These are phyloP conservation scores for Automeris io DNA, from an alignment of 2,888 invertebrate genomes.

Conservation along the genomic window DNA sequence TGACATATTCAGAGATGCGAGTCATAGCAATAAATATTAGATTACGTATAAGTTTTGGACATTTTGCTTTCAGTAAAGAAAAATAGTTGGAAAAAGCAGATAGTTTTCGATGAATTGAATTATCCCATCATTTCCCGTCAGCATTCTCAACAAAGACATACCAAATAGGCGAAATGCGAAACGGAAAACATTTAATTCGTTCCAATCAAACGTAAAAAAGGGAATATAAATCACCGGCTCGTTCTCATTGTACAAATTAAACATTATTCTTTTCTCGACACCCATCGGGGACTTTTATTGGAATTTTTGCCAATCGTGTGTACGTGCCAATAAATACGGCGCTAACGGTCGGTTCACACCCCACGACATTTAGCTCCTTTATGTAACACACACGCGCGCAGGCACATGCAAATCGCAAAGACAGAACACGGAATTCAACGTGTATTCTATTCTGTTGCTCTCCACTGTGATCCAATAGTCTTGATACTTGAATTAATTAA, in stretches of 20 bases:
- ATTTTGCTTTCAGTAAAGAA: too few relatives aligned
- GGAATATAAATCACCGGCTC: slow-evolving; percentile 49
- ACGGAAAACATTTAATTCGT: slow-evolving; percentile 3
- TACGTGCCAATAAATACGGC: slow-evolving; percentile 74
- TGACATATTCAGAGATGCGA: too few relatives aligned
- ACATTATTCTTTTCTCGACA: slow-evolving; percentile 70
- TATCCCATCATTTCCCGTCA: neutral
- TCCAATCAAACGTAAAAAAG: slow-evolving; percentile 8
- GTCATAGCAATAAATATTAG: too few relatives aligned
- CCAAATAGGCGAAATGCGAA: neutral
- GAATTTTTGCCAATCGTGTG: slow-evolving; percentile 69
- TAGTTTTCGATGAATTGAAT: neutral
- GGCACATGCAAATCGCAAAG: slow-evolving; percentile 67
- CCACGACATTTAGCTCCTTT: slow-evolving; percentile 63
- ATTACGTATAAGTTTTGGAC: too few relatives aligned
- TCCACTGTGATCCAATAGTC: slow-evolving; percentile 17
- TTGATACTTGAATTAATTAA: slow-evolving; percentile 39
- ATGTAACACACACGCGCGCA: slow-evolving; percentile 28
- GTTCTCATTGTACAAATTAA: slow-evolving; percentile 64
- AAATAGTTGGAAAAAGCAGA: neutral
- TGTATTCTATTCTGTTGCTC: slow-evolving; percentile 69
- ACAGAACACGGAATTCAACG: slow-evolving; percentile 65
- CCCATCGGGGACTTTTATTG: slow-evolving; percentile 63
- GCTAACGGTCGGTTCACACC: slow-evolving; percentile 55
- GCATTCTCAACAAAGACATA: slow-evolving; percentile 1